A percentile compares a stretch with the other conserved stretches of the same genome.
These are phyloP conservation scores for Xiphorhynchus erythropygius DNA, from an alignment of 2,797 vertebrate species.

Conservation along the genomic window DNA sequence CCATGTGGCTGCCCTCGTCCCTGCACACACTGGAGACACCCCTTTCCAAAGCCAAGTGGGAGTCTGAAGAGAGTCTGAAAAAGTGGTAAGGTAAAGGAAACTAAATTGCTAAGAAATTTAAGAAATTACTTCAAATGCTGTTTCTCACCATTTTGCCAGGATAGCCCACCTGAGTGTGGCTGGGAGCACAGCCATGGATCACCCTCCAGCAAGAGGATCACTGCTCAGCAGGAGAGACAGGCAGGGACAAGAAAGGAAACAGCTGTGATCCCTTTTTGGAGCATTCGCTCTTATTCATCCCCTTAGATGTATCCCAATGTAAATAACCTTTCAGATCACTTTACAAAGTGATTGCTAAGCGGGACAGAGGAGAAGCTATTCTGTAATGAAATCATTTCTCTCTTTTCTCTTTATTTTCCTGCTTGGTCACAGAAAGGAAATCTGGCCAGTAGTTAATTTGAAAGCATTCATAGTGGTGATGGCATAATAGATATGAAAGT, in stretches of 20 bases:
- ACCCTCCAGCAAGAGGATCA: fast-evolving
- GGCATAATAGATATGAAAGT: background rate
- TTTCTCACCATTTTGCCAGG: background rate
- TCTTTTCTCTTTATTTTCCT: conserved; percentile 22
- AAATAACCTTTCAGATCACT: conserved; percentile 35
- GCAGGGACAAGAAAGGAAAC: conserved; percentile 45
- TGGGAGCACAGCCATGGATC: background rate
- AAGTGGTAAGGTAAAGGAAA: background rate
- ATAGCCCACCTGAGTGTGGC: fast-evolving
- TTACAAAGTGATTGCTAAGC: background rate
- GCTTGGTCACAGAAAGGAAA: background rate
- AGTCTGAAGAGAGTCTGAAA: background rate
- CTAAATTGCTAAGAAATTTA: background rate
- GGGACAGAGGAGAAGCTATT: background rate
- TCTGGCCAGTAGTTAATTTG: background rate
- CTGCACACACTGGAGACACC: background rate
- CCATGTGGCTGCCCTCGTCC: background rate
- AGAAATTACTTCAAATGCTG: background rate
- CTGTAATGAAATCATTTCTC: background rate
- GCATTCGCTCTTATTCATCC: conserved; percentile 20
- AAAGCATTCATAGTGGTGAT: conserved; percentile 1
- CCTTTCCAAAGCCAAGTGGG: background rate
- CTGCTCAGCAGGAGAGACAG: background rate
- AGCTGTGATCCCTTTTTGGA: conserved; percentile 19
- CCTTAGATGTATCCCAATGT: conserved; percentile 3